Base-by-base conservation (phyloP, 92 coral and sea anemone species). In the Ricordea florida region DNA sequence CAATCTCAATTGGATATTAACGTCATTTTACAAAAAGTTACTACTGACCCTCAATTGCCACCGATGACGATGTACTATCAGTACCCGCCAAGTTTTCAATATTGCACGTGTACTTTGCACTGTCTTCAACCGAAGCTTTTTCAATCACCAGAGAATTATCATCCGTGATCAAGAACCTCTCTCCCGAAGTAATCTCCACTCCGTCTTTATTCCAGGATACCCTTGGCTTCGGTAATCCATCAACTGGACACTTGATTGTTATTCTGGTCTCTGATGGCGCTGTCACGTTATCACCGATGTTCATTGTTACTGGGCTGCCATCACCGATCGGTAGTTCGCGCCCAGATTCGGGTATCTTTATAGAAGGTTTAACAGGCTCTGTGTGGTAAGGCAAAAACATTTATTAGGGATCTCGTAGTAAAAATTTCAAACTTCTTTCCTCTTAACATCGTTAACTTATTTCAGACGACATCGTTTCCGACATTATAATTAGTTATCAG, bases 161-260 rank as follows among this genome's bases (percentile, higher is more conserved):
- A 17, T 24, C 37, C 16, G 22, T 23, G 49, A 46, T 42, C 37
- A 21, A 27, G 15, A 49, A n/a, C 6, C 11, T 14, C 20, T 10
- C 59, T 20, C 22, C 57, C 4, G 28, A 24, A 32, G 14, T 23
- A 33, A 74, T 46, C 32, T 11, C 17, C 3, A 23, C 17, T 14
- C 85, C 92, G 29, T 72, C 82, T 60, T 70, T 82, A 20, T 35
- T 66, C 96, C 90, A 85, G 51, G 77, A 63, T 55, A 85, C 60
- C n/a, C 52, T 31, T 13, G 90, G 96, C 35, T 48, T 49, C 36
- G 96, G 96, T 38, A 72, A 63, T 21, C 96, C 96, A 48, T 87
- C 83, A 31, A 62, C 90, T 18, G 79, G 53, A 62, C 96, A 90
- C 61, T 35, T 57, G 78, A 85, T 79, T 41, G 76, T 73, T 33